phyloP scores from a whole-genome alignment of 2,888 invertebrate species.

The Leptinotarsa haldemani region DNA sequence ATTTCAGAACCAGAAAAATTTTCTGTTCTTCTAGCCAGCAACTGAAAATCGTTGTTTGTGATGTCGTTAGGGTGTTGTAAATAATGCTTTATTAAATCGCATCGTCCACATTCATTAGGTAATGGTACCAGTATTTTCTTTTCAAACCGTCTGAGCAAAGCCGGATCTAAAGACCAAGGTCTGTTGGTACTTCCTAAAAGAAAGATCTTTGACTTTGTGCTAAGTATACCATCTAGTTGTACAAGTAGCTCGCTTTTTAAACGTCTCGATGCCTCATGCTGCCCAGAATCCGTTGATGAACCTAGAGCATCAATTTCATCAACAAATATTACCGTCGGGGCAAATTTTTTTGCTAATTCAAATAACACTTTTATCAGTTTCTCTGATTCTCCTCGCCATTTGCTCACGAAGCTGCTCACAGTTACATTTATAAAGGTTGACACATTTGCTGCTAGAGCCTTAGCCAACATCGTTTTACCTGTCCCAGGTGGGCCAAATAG shows the following conservation, averaged over 20 bases:
- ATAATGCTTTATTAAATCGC: conserved; percentile 75
- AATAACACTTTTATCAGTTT: conserved; percentile 90
- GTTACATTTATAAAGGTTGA: conserved; percentile 90
- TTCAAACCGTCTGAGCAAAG: conserved; percentile 88
- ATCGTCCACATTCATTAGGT: conserved; percentile 77
- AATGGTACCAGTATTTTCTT: conserved; percentile 86
- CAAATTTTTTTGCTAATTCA: conserved; percentile 81
- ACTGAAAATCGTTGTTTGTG: conserved; percentile 61
- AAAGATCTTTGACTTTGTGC: conserved; percentile 76
- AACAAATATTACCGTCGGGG: conserved; percentile 92
- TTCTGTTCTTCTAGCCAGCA: conserved; percentile 71
- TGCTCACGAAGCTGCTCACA: conserved; percentile 90
- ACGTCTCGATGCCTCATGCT: conserved; percentile 88
- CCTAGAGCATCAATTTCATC: conserved; percentile 93
- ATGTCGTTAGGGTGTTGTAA: conserved; percentile 65
- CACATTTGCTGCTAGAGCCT: conserved; percentile 87
- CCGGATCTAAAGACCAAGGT: conserved; percentile 93
- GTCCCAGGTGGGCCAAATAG: conserved; percentile 81
- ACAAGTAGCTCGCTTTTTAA: conserved; percentile 90
- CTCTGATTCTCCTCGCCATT: conserved; percentile 97
- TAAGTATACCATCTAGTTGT: conserved; percentile 83
- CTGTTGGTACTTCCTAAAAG: conserved; percentile 90
- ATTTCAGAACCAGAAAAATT: conserved; percentile 92
- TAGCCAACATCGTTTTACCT: conserved; percentile 91
- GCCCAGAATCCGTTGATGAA: conserved; percentile 74